Base-by-base conservation (phyloP, 2,888 invertebrate species). In the Apodemia duryi region DNA sequence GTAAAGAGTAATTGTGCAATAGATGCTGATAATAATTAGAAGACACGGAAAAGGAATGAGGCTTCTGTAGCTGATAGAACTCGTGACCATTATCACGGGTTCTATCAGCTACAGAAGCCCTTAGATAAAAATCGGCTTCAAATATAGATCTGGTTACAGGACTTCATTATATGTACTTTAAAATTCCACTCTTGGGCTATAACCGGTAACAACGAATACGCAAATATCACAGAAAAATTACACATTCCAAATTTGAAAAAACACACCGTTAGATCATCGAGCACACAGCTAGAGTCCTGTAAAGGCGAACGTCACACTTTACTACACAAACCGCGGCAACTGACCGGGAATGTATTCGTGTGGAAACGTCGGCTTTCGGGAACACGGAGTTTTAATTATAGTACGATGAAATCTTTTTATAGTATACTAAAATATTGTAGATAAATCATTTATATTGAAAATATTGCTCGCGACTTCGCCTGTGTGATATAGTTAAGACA, bases 241-340 rank as follows among this genome's bases (percentile, higher is more conserved):
- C 46, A 43, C 29, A 65, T 65, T 63, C 64, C 67, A 69, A 70
- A 28, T 51, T 63, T 38, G 52, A 72, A 68, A 65, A 46, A 46
- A 46, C 46, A 71, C 71, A 87, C 86, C 86, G 79, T 76, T 70
- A 68, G 68, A 71, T 70, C 69, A 67, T 74, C 80, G 84, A 87
- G 87, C 86, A 71, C 87, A 70, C 71, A 73, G 70, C 67, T 69
- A 65, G 84, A 86, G 87, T 85, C 88, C 88, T 80, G 86, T 70
- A 77, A 86, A 85, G 85, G 83, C 82, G 75, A 74, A 73, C 75
- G 77, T 74, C 82, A 81, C 78, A 74, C 52, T 63, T 61, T 61
- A 61, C 35, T 13, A 57, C 57, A 57, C 78, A 78, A 73, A 77
- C 67, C 82, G 77, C 84, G 85, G 76, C 77, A 77, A 88, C 86